Evolutionary conservation across 2,797 vertebrate species (phyloP).

Genomic region (Melanotaenia pygmaea): DNA sequence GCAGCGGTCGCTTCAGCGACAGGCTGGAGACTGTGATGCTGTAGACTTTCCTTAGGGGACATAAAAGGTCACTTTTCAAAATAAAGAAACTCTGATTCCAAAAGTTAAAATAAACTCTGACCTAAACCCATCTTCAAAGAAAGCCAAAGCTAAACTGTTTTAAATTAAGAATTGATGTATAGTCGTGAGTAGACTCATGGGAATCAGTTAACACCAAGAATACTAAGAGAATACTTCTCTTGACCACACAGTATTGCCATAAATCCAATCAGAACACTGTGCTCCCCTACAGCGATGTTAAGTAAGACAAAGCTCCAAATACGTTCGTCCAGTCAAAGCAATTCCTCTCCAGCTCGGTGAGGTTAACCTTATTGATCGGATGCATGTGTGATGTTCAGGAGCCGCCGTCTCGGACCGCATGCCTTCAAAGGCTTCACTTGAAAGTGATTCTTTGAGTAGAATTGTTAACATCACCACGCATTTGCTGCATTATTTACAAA

Average conservation of each 20-base stretch:
- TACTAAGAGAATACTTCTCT: constrained; percentile 25
- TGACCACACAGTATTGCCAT: constrained; percentile 47
- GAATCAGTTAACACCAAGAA: constrained; percentile 34
- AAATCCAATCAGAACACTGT: constrained; percentile 54
- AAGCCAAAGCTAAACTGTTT: constrained; percentile 34
- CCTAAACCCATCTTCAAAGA: constrained; percentile 12
- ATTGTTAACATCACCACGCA: constrained; percentile 44
- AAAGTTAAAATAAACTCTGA: background rate
- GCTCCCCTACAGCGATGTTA: constrained; percentile 40
- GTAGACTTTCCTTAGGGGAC: background rate
- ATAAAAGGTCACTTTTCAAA: constrained; percentile 1
- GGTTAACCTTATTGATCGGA: constrained; percentile 78
- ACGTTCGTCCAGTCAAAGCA: constrained; percentile 49
- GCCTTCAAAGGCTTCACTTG: constrained; percentile 67
- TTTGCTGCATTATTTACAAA: constrained; percentile 53
- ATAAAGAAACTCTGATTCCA: background rate
- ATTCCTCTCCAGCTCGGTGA: constrained; percentile 63
- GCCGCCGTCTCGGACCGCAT: constrained; percentile 33
- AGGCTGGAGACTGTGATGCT: background rate
- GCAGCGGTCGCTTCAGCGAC: constrained; percentile 8
- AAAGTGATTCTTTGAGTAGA: constrained; percentile 58
- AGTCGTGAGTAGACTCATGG: constrained; percentile 29
- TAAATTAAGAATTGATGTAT: constrained; percentile 3
- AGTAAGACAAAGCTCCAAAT: constrained; percentile 34
- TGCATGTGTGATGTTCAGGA: constrained; percentile 63